Evolutionary conservation across 2,797 vertebrate genomes (phyloP), one percentile per base, ranked within the genome.

Genomic region (Eospalax fontanierii): DNA sequence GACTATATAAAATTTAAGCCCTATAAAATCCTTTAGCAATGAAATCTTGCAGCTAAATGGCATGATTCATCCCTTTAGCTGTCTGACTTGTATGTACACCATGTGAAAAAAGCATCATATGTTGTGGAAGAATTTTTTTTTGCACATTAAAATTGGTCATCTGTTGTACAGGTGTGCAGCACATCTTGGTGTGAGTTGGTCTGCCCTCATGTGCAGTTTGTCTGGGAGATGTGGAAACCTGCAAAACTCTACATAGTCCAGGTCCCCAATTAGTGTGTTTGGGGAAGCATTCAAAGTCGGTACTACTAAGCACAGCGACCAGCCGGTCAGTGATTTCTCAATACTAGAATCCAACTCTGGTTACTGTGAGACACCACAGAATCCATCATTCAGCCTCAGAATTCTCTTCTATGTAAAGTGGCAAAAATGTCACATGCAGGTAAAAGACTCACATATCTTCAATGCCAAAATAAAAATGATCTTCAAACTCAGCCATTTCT

Each of bases 151-250:
- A 96, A 24, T 11, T 94, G 89, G 98, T 98, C 98, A 98, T 98
- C 98, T 98, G 98, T 98, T 98, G 63, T 98, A 98, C 98, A 98
- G 98, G 98, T 98, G 98, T 98, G 98, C 92, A 68, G 76, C 93
- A 90, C 96, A 97, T 98, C 97, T 97, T 96, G 97, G 76, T 73
- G 74, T 83, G 89, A 73, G 46, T 98, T 97, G 97, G 97, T 97
- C 97, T 98, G 98, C 86, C 30, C 94, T 97, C 96, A 96, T 50
- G 88, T 94, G 96, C 95, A 95, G 97, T 97, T 88, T 97, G 98
- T 98, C 97, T 98, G 97, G 91, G 93, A 96, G 97, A 97, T 94
- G 97, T 97, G 96, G 96, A 98, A 97, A 97, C 89, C 94, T 97
- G 97, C 59, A 97, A 89, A 97, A 78, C 92, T 87, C 97, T 97